A percentile compares a stretch with the other conserved stretches of the same genome.
Evolutionary conservation across 2,888 invertebrate species (phyloP).

Genomic region (Craniophora ligustri): DNA sequence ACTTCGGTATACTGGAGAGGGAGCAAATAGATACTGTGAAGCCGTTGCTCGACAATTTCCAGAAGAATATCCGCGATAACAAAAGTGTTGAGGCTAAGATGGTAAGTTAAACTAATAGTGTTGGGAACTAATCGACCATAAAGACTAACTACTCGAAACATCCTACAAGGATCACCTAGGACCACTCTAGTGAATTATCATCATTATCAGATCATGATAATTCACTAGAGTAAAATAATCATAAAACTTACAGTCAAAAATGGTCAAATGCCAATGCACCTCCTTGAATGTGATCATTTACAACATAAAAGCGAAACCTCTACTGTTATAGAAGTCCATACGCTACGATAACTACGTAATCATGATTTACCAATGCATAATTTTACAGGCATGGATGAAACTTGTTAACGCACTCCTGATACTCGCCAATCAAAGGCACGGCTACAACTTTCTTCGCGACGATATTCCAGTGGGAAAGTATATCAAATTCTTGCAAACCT

Average conservation of each 20-base stretch:
- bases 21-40: constrained; percentile 70
- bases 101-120: constrained; percentile 56
- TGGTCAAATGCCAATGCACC: too few species aligned
- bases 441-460: constrained; percentile 78
- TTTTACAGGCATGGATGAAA: constrained; percentile 69
- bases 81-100: constrained; percentile 73
- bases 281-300: too few species aligned
- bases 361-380: not conserved
- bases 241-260: too few species aligned
- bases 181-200: too few species aligned
- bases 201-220: too few species aligned
- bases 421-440: constrained; percentile 73
- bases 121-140: too few species aligned
- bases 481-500: constrained; percentile 55
- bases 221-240: too few species aligned
- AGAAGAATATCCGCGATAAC: constrained; percentile 68
- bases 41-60: constrained; percentile 72
- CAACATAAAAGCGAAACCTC: too few species aligned
- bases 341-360: too few species aligned
- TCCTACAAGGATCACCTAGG: too few species aligned
- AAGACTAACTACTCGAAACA: too few species aligned
- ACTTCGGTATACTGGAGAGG: constrained; percentile 75
- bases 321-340: too few species aligned
- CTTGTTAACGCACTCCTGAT: constrained; percentile 66
- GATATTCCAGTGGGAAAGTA: constrained; percentile 66